Evolutionary conservation across 2,113 vertebrate genomes (phyloP).

Genomic region (Nestor notabilis): DNA sequence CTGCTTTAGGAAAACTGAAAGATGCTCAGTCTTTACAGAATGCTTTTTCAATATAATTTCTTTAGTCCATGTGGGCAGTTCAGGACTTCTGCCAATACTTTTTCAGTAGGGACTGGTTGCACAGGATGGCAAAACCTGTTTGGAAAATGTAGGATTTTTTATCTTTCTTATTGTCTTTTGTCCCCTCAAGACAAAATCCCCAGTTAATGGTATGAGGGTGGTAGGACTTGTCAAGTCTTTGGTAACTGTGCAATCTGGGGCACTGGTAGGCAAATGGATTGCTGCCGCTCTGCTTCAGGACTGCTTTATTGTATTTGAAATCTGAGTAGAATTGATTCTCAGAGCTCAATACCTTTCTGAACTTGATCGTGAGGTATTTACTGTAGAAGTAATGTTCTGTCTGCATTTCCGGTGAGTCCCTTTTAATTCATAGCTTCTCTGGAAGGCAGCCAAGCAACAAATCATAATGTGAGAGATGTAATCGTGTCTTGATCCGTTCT

Average conservation of each 20-base stretch:
- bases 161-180: neutral
- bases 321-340: neutral
- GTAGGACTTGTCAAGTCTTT: neutral
- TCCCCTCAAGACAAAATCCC: neutral
- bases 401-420: neutral
- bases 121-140: neutral
- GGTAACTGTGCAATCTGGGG: neutral
- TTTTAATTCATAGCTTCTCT: neutral
- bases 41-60: neutral
- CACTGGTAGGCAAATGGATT: neutral
- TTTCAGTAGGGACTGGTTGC: neutral
- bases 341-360: neutral
- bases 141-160: neutral
- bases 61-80: neutral
- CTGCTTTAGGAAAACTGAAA: neutral
- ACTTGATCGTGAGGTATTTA: neutral
- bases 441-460: constrained; percentile 4
- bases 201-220: neutral
- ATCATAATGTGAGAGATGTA: neutral
- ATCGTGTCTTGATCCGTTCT: neutral
- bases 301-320: neutral
- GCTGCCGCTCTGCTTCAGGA: neutral
- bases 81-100: neutral
- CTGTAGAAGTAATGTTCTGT: neutral
- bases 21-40: neutral